Conservation (phyloP, 2,888 invertebrate species). For the Meiosimyza decipiens region DNA sequence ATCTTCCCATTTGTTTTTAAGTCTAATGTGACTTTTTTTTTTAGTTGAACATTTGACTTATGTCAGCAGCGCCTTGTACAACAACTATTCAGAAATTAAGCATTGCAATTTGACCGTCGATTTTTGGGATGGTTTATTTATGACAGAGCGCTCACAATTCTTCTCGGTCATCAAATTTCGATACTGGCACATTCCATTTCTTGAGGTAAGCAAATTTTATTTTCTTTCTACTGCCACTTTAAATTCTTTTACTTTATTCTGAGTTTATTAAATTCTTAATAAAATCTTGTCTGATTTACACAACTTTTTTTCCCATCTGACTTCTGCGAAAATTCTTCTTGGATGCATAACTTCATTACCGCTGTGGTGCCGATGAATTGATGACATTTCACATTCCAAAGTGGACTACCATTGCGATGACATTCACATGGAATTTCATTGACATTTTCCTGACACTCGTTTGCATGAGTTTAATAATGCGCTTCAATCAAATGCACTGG, state of each 20-base stretch:
- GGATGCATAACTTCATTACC: background rate
- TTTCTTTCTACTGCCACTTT: background rate
- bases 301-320: background rate
- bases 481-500: slow-evolving; percentile 73
- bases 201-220: slow-evolving; percentile 47
- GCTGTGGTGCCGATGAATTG: background rate
- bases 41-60: slow-evolving; percentile 55
- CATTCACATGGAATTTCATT: slow-evolving; percentile 79
- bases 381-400: slow-evolving; percentile 34
- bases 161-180: slow-evolving; percentile 54
- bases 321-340: background rate
- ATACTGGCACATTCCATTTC: slow-evolving; percentile 53
- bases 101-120: slow-evolving; percentile 58
- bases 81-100: slow-evolving; percentile 56
- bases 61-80: slow-evolving; percentile 53
- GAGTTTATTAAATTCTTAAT: slow-evolving; percentile 2
- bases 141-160: slow-evolving; percentile 57
- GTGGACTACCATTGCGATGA: slow-evolving; percentile 68
- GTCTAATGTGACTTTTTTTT: background rate
- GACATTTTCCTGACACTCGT: slow-evolving; percentile 77
- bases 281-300: background rate
- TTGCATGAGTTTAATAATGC: slow-evolving; percentile 73
- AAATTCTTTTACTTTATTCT: background rate
- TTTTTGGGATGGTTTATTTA: slow-evolving; percentile 59
- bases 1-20: background rate